Conservation (phyloP, 2,888 invertebrate genomes). For the Liopterus haemorrhoidalis region DNA sequence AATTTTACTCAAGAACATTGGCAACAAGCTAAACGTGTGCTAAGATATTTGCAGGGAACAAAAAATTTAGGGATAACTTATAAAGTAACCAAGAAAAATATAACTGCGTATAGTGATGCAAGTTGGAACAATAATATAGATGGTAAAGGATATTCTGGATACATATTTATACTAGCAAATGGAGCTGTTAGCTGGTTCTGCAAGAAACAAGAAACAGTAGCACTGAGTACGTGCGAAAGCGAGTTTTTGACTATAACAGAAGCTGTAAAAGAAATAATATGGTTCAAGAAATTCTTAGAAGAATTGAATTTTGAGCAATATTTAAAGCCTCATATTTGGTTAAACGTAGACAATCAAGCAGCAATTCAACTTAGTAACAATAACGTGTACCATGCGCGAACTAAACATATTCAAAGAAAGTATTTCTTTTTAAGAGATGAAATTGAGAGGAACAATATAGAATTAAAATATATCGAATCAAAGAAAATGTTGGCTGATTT, state of each 20-base stretch:
- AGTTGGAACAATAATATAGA: no score
- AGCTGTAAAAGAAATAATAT: conserved; percentile 5
- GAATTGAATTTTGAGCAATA: no score
- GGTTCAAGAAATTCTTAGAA: no score
- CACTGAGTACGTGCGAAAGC: conserved; percentile 2
- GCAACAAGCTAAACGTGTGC: no score
- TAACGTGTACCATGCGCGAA: neutral
- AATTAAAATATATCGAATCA: neutral
- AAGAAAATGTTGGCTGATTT: conserved; percentile 5
- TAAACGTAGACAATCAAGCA: conserved; percentile 1
- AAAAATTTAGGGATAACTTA: no score
- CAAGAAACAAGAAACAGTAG: conserved; percentile 1
- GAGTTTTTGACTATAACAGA: neutral
- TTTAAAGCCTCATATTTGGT: no score
- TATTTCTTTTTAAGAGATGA: conserved; percentile 2
- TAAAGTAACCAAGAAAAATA: no score
- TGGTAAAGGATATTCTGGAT: conserved; percentile 1
- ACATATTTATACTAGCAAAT: neutral
- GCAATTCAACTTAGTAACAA: neutral
- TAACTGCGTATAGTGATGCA: no score
- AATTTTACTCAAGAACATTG: no score
- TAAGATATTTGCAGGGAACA: no score
- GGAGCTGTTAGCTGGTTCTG: neutral
- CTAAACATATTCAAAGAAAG: neutral
- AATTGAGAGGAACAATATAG: neutral